Percentiles rank a stretch among this genome's conserved stretches.
phyloP scores from a whole-genome alignment of 23 tunicate genomes.

The Clavelina lepadiformis region DNA sequence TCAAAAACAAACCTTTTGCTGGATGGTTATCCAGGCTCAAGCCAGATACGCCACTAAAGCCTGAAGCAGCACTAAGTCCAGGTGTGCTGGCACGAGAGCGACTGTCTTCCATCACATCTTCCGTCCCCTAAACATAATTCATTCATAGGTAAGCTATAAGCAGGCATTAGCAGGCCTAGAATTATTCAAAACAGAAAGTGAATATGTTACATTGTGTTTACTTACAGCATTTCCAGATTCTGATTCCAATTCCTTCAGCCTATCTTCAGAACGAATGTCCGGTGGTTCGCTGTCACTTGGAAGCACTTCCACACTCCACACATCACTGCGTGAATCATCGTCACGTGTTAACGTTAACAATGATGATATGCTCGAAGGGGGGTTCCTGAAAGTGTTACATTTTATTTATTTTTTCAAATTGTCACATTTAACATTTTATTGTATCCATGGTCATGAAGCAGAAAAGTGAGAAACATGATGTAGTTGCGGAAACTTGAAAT shows the following conservation, averaged over 20 bases:
- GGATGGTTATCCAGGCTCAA: slow-evolving; percentile 56
- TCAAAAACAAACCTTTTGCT: slow-evolving; percentile 44
- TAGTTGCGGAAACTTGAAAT: too few species aligned
- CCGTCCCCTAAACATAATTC: slow-evolving; percentile 33
- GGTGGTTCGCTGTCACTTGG: slow-evolving; percentile 96
- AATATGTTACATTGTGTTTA: background rate
- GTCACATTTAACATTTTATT: too few species aligned
- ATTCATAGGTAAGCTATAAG: background rate
- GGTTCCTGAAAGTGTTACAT: slow-evolving; percentile 6
- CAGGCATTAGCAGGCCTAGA: background rate
- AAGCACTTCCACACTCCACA: slow-evolving; percentile 97
- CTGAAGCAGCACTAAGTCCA: slow-evolving; percentile 87
- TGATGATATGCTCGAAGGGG: slow-evolving; percentile 23
- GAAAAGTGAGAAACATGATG: too few species aligned
- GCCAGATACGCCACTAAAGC: slow-evolving; percentile 80
- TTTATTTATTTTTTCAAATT: too few species aligned
- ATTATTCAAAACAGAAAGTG: background rate
- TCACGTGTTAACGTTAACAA: slow-evolving; percentile 52
- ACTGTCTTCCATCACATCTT: slow-evolving; percentile 71
- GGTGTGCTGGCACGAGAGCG: slow-evolving; percentile 97
- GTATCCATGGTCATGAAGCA: too few species aligned
- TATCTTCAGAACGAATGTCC: slow-evolving; percentile 67
- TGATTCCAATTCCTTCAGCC: slow-evolving; percentile 80
- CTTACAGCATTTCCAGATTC: slow-evolving; percentile 56
- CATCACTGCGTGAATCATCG: slow-evolving; percentile 96